phyloP scores from a whole-genome alignment of 1,140 invertebrate genomes.

The Neocloeon triangulifer region DNA sequence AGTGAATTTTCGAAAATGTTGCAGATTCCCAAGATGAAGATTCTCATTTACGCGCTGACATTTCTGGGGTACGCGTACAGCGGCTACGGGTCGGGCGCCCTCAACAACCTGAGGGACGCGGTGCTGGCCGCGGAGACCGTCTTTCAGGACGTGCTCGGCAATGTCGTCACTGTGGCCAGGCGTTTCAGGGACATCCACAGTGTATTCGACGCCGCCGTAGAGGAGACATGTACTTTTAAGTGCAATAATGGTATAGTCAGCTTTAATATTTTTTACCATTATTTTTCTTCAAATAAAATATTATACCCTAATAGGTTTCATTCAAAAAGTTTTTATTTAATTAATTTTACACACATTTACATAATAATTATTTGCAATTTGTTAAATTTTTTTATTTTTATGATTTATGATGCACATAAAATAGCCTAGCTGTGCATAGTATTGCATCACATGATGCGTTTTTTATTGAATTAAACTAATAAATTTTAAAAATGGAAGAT shows the following conservation, averaged over 20 bases:
- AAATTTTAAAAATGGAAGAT: no score
- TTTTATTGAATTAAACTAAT: no score
- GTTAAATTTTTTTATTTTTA: no score
- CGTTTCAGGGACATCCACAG: conserved; percentile 56
- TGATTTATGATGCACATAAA: no score
- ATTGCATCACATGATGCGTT: no score
- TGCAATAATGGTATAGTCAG: conserved; percentile 54
- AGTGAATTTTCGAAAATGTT: no score
- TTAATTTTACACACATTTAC: no score
- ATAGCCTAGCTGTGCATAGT: no score
- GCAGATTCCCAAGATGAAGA: conserved; percentile 48
- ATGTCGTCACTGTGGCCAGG: conserved; percentile 46
- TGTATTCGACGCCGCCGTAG: conserved; percentile 58
- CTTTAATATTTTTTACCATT: no score
- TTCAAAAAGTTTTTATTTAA: no score
- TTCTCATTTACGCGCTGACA: conserved; percentile 45
- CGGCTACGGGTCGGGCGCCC: conserved; percentile 48
- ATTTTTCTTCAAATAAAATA: no score
- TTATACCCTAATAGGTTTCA: no score
- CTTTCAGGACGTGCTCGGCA: conserved; percentile 49
- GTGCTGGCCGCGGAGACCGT: conserved; percentile 51
- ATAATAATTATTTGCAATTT: conserved; percentile 6
- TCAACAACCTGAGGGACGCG: conserved; percentile 47
- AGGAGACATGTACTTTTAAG: conserved; percentile 53
- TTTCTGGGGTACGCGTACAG: conserved; percentile 56